Conservation (phyloP, 2,888 invertebrate species). For the Agriopis leucophaearia region DNA sequence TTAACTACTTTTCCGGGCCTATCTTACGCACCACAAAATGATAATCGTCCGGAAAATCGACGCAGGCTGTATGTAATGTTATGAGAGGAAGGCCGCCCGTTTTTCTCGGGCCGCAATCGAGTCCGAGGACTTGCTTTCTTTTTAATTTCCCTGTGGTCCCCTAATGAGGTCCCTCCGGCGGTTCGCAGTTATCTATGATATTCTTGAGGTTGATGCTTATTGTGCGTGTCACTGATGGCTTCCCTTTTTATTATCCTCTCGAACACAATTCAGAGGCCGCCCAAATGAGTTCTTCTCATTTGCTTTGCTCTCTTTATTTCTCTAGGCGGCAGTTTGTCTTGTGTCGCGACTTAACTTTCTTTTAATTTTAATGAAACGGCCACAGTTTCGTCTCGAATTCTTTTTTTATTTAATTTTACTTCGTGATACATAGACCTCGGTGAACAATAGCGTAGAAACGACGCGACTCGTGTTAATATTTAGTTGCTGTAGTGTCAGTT, state of each 20-base stretch:
- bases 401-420: slow-evolving; percentile 61
- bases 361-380: slow-evolving; percentile 77
- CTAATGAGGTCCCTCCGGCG: slow-evolving; percentile 85
- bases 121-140: slow-evolving; percentile 86
- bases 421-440: slow-evolving; percentile 48
- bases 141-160: slow-evolving; percentile 87
- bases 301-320: slow-evolving; percentile 85
- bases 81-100: slow-evolving; percentile 83
- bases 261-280: slow-evolving; percentile 85
- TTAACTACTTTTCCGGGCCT: slow-evolving; percentile 79
- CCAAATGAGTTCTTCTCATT: slow-evolving; percentile 85
- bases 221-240: slow-evolving; percentile 87
- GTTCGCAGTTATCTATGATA: slow-evolving; percentile 85
- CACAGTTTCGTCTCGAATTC: slow-evolving; percentile 59
- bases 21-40: slow-evolving; percentile 86
- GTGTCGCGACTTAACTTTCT: slow-evolving; percentile 79
- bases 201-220: slow-evolving; percentile 87
- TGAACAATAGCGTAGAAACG: slow-evolving; percentile 41
- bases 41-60: slow-evolving; percentile 86
- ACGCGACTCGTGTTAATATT: slow-evolving; percentile 41
- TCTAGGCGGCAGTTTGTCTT: slow-evolving; percentile 84
- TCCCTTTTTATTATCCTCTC: slow-evolving; percentile 86
- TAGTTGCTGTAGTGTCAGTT: slow-evolving; percentile 42
- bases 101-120: slow-evolving; percentile 82
- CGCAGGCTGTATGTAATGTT: slow-evolving; percentile 86